Conservation (phyloP, 2,113 vertebrate species). For the Xerus inauris region DNA sequence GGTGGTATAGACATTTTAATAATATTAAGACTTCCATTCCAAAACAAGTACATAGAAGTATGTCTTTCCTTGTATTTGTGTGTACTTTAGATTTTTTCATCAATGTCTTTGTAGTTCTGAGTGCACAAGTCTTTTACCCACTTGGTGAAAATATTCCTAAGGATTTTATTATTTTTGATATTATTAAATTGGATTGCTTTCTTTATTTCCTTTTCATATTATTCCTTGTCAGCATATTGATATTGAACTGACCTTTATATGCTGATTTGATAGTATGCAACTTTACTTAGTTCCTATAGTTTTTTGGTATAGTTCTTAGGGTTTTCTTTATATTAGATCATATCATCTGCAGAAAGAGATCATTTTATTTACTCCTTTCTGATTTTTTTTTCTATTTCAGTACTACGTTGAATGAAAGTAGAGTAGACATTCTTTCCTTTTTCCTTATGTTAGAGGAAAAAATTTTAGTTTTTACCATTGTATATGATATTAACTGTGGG, state of each 20-base stretch:
- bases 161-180: not conserved
- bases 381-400: not conserved
- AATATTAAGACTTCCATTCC: not conserved
- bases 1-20: too few relatives aligned
- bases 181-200: not conserved
- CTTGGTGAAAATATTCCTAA: not conserved
- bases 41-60: not conserved
- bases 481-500: too few relatives aligned
- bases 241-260: not conserved
- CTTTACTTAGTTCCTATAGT: not conserved
- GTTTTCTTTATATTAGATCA: too few relatives aligned
- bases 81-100: not conserved
- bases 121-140: too few relatives aligned
- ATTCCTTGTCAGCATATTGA: not conserved
- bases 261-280: not conserved
- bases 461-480: not conserved
- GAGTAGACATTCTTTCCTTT: not conserved
- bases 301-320: not conserved
- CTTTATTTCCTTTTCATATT: not conserved
- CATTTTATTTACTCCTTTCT: not conserved
- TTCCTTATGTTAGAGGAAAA: not conserved
- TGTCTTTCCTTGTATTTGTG: not conserved
- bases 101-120: not conserved
- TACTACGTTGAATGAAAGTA: not conserved
- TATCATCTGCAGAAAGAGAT: too few relatives aligned